These are phyloP conservation scores for Huso huso DNA, from an alignment of 2,797 vertebrate genomes.

Conservation along the genomic window DNA sequence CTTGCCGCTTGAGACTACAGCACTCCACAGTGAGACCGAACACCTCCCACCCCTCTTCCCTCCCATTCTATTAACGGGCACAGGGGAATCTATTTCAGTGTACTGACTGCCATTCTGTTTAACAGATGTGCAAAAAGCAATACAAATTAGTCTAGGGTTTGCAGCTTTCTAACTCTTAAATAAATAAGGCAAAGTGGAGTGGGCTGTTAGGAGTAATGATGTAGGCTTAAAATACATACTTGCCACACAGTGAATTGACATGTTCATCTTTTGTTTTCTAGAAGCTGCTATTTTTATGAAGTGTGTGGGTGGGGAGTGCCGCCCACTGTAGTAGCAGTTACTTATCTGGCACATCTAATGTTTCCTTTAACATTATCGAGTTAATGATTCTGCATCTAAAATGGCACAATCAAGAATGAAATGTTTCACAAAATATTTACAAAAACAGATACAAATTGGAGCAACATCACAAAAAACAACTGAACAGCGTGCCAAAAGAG, in stretches of 20 bases:
- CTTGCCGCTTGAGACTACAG: background rate
- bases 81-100: background rate
- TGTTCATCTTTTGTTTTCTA: background rate
- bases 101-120: background rate
- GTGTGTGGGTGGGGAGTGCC: background rate
- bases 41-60: background rate
- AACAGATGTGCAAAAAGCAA: constrained; percentile 6
- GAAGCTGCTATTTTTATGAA: background rate
- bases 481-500: background rate
- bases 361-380: background rate
- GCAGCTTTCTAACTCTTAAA: constrained; percentile 7
- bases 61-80: background rate
- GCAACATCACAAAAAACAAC: background rate
- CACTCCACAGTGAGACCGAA: background rate
- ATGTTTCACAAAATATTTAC: background rate
- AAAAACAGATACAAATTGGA: background rate
- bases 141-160: constrained; percentile 3
- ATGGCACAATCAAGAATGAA: background rate
- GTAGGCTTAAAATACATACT: background rate
- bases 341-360: background rate
- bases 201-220: constrained; percentile 5
- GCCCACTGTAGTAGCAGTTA: background rate
- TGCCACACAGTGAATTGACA: background rate
- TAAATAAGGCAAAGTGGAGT: constrained; percentile 8
- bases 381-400: background rate